These are phyloP conservation scores for Podarcis cretensis DNA, from an alignment of 2,113 vertebrate species.

Conservation along the genomic window DNA sequence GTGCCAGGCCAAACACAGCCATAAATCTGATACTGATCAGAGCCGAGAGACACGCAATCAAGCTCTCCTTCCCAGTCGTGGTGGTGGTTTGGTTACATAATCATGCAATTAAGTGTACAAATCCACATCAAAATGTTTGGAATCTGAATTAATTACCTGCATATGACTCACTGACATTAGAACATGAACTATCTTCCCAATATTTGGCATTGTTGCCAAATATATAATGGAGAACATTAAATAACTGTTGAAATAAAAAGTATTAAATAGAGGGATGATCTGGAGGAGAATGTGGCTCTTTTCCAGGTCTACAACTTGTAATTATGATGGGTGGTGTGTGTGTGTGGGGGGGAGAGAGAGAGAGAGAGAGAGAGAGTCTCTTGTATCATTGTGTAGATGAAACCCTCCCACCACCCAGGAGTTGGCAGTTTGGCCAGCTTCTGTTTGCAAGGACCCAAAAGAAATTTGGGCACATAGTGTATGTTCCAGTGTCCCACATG, in stretches of 20 bases:
- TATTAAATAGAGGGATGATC: conserved; percentile 20
- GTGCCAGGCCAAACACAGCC: not conserved
- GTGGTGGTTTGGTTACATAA: conserved; percentile 36
- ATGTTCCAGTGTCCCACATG: not conserved
- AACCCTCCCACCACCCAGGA: not conserved
- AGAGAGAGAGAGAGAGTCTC: too few species aligned
- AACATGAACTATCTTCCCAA: conserved; percentile 50
- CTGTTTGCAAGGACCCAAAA: not conserved
- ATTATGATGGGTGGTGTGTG: not conserved
- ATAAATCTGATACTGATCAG: conserved; percentile 37
- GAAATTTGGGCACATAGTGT: not conserved
- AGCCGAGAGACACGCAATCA: conserved; percentile 20
- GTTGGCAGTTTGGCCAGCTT: not conserved
- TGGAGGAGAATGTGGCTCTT: not conserved
- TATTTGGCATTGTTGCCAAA: conserved; percentile 31
- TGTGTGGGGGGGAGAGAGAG: too few species aligned
- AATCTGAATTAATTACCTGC: conserved; percentile 56
- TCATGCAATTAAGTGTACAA: conserved; percentile 44
- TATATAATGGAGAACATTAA: conserved; percentile 55
- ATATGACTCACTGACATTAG: conserved; percentile 51
- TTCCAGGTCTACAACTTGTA: not conserved
- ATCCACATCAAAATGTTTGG: conserved; percentile 56
- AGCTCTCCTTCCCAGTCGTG: conserved; percentile 8
- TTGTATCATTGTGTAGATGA: not conserved
- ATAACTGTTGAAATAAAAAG: conserved; percentile 38